Base-by-base conservation (phyloP, 2,888 invertebrate genomes). In the Odontomyia ornata region DNA sequence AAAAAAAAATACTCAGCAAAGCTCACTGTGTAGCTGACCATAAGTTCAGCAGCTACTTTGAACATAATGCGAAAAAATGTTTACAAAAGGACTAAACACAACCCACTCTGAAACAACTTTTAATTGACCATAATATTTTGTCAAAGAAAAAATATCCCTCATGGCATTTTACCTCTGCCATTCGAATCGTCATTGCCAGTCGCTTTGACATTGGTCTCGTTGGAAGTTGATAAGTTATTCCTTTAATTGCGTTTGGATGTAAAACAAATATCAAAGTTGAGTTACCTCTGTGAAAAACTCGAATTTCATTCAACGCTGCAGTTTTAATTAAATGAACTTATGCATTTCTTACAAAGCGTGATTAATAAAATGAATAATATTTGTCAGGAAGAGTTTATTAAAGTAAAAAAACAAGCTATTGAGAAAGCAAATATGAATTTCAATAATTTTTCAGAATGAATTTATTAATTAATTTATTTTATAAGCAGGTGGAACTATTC, bases 101-200 rank as follows among this genome's bases (percentile, higher is more conserved):
- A 25, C 73, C 57, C 73, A 57, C 60, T 73, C 57, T 76, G 64
- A 76, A 76, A 67, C 52, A 76, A 76, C 76, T 76, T 76, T 76
- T 76, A 76, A 76, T 76, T 76, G 76, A 76, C 76, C 67, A 56
- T 73, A 73, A 69, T 47, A 69, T 69, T 73, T 76, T 76, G 76
- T 76, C 76, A 76, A 76, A 76, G 76, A 23, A 52, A 52, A 76
- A 67, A 18, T 36, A 36, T 65, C 46, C 18, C 43, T 28, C 30
- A 47, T 43, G 69, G 27, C 15, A 2, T 13, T 69, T 18, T 47
- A 18, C 18, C 47, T 47, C 27, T 47, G 15, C 30, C 46, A 9
- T 36, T 9, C 36, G 36, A 36, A 36, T 36, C 36, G 36, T 36
- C n/a, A n/a, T 36, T 9, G 36, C 9, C 36, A 36, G 36, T 36